Conservation (phyloP, 2,888 invertebrate species). For the Camptogramma bilineatum region DNA sequence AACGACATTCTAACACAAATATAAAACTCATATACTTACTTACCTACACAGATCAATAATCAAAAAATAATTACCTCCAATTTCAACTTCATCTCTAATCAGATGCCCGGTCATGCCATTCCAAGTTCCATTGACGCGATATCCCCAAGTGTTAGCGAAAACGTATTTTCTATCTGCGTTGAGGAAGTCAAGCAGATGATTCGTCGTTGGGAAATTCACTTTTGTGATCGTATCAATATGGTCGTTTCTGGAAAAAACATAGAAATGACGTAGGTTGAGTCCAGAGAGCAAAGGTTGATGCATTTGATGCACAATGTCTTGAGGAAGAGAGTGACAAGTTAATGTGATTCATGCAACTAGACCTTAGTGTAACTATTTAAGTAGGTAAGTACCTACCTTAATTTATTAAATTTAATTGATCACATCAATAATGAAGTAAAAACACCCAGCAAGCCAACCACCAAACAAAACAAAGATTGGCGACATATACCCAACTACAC, state of each 20-base stretch:
- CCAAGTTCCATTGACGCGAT: slow-evolving; percentile 85
- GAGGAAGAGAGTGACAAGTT: neutral
- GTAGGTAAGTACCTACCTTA: neutral
- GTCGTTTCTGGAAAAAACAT: slow-evolving; percentile 66
- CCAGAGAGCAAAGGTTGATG: neutral
- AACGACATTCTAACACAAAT: neutral
- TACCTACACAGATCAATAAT: no score
- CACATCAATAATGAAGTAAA: no score
- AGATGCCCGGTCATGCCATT: slow-evolving; percentile 88
- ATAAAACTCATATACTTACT: no score
- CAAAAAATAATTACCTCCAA: slow-evolving; percentile 85
- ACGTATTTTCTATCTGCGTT: slow-evolving; percentile 84
- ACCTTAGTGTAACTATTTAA: neutral
- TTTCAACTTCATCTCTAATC: slow-evolving; percentile 84
- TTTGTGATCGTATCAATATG: slow-evolving; percentile 87
- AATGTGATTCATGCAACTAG: neutral
- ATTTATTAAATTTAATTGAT: no score
- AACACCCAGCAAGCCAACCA: no score
- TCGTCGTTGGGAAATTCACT: slow-evolving; percentile 86
- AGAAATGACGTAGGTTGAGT: slow-evolving; percentile 8
- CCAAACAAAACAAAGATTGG: no score
- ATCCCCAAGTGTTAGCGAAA: slow-evolving; percentile 87
- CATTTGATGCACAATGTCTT: neutral
- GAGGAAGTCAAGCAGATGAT: slow-evolving; percentile 84
- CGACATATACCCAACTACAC: no score